Base-by-base conservation (phyloP, 1,140 invertebrate species). In the Palaemon carinicauda region DNA sequence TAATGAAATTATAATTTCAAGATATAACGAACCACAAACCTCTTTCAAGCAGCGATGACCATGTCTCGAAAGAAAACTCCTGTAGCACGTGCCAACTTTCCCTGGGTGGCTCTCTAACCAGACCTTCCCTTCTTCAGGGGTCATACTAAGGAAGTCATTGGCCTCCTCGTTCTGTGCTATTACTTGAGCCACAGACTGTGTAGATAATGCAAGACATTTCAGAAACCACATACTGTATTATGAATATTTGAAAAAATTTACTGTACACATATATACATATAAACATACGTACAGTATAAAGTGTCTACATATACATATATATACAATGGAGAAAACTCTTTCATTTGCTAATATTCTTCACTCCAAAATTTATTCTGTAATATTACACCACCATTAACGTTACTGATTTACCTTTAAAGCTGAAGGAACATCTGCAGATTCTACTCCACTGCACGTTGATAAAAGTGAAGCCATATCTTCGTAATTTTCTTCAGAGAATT, bases 1-100 rank as follows among this genome's bases (percentile, higher is more conserved):
- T 21, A 1, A 3, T 3, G 3, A 3, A 24, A n/a, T n/a, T n/a
- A n/a, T n/a, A n/a, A n/a, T n/a, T n/a, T n/a, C n/a, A n/a, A n/a
- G n/a, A n/a, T n/a, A n/a, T n/a, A n/a, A n/a, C n/a, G n/a, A n/a
- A n/a, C n/a, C n/a, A n/a, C n/a, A 5, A 0, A 95, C 95, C 92
- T 97, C 96, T 91, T 94, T 93, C 41, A 95, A 91, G 88, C 94
- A 93, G 88, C 96, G 93, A 91, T 96, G 95, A 1, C 95, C 96
- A 90, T 96, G 95, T 86, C 92, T 91, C n/a, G 93, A 88, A n/a
- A 96, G 91, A 90, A 97, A 96, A 5, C 91, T 88, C 2, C 92
- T 88, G 41, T 95, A 93, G 69, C 93, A 90, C 19, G 90, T 84
- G 65, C 93, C 91, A 7, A 93, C 91, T 80, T 92, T 85, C 4